phyloP scores from a whole-genome alignment of 2,797 vertebrate genomes.

The Molossus alvarezi region DNA sequence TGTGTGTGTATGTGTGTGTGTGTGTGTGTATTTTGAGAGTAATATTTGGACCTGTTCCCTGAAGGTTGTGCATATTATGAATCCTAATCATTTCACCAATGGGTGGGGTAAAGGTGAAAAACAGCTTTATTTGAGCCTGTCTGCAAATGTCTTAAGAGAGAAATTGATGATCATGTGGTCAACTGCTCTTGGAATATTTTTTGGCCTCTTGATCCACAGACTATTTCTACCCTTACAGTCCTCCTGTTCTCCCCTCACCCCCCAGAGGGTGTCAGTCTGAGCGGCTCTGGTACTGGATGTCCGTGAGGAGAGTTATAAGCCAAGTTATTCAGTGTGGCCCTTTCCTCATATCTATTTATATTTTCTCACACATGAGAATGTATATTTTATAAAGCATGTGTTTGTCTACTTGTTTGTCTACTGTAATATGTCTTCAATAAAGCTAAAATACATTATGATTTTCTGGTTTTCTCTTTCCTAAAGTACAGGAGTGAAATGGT shows the following conservation, averaged over 20 bases:
- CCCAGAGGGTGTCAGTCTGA: slow-evolving; percentile 59
- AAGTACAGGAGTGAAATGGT: background rate
- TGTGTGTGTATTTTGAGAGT: background rate
- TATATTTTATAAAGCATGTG: slow-evolving; percentile 92
- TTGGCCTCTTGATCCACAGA: background rate
- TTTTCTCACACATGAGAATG: slow-evolving; percentile 90
- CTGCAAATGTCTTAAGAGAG: slow-evolving; percentile 60
- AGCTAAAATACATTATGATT: slow-evolving; percentile 75
- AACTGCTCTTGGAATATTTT: slow-evolving; percentile 39
- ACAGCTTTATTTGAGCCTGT: background rate
- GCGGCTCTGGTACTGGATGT: slow-evolving; percentile 2
- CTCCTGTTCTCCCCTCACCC: background rate
- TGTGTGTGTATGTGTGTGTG: background rate
- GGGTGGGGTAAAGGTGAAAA: background rate
- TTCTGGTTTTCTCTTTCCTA: slow-evolving; percentile 17
- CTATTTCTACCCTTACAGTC: background rate
- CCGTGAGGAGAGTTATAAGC: slow-evolving; percentile 48
- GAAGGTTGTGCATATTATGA: background rate
- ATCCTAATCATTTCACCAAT: background rate
- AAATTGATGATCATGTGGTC: slow-evolving; percentile 19
- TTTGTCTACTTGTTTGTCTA: slow-evolving; percentile 88
- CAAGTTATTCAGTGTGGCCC: slow-evolving; percentile 79
- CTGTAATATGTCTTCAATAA: slow-evolving; percentile 90
- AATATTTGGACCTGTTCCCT: background rate
- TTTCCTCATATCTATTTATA: slow-evolving; percentile 89